Evolutionary conservation across 1,140 invertebrate genomes (phyloP).

Genomic region (Psix sp.): DNA sequence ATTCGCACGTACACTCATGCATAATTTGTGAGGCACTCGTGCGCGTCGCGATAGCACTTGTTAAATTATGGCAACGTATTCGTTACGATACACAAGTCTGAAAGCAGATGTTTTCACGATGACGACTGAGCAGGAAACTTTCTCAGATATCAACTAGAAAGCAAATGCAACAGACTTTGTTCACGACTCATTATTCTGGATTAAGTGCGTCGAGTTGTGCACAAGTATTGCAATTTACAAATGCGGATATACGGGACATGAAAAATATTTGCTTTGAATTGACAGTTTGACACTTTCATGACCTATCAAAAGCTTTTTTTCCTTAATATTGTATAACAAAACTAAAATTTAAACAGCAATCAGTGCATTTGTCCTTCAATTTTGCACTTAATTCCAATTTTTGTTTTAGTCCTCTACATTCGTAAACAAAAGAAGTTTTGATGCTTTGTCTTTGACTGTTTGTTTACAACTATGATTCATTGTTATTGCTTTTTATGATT

Average conservation of each 20-base stretch:
- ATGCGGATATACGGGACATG: slow-evolving; percentile 1
- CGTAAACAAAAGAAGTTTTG: too few relatives aligned
- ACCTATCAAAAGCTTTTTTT: too few relatives aligned
- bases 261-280: too few relatives aligned
- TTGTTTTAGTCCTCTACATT: too few relatives aligned
- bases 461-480: too few relatives aligned
- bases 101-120: slow-evolving; percentile 57
- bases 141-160: slow-evolving; percentile 36
- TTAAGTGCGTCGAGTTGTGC: slow-evolving; percentile 14
- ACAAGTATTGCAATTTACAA: slow-evolving; percentile 22
- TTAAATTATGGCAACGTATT: slow-evolving; percentile 71
- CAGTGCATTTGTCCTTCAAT: too few relatives aligned
- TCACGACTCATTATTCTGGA: slow-evolving; percentile 29
- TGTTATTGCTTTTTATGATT: too few relatives aligned
- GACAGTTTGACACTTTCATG: too few relatives aligned
- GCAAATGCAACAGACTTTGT: slow-evolving; percentile 19
- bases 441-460: too few relatives aligned
- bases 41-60: slow-evolving; percentile 68
- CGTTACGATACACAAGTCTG: slow-evolving; percentile 61
- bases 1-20: slow-evolving; percentile 56
- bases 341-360: too few relatives aligned
- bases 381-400: too few relatives aligned
- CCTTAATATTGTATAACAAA: too few relatives aligned
- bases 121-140: slow-evolving; percentile 49
- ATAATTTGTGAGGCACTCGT: slow-evolving; percentile 68